phyloP scores from a whole-genome alignment of 2,888 invertebrate species.

The Sarcophaga carnaria region DNA sequence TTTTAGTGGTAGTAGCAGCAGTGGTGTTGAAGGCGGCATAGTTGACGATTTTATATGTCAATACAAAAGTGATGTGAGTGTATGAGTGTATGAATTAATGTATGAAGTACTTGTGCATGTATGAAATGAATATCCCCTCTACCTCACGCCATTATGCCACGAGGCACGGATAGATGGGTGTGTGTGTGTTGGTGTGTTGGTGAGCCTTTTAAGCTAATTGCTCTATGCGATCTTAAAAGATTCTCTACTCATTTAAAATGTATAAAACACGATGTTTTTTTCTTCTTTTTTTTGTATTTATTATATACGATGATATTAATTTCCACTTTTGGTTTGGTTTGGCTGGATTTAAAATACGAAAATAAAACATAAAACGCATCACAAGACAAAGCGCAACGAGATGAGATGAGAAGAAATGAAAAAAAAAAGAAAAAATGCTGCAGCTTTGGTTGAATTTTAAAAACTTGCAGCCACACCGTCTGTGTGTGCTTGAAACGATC shows the following conservation, averaged over 20 bases:
- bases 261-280: slow-evolving; percentile 56
- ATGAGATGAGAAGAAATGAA: neutral
- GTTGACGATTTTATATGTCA: slow-evolving; percentile 40
- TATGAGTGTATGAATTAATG: slow-evolving; percentile 32
- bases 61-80: slow-evolving; percentile 12
- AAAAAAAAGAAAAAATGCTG: neutral
- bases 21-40: slow-evolving; percentile 12
- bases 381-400: neutral
- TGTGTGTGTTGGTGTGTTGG: neutral
- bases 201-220: slow-evolving; percentile 63
- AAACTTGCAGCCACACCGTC: slow-evolving; percentile 62
- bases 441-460: slow-evolving; percentile 36
- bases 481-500: slow-evolving; percentile 25
- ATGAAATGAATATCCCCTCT: neutral
- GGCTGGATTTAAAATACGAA: slow-evolving; percentile 56
- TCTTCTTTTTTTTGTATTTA: neutral
- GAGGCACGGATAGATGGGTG: neutral
- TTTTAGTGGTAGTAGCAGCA: neutral
- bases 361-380: neutral
- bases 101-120: neutral
- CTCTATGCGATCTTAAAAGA: slow-evolving; percentile 49
- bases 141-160: no score
- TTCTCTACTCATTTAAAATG: slow-evolving; percentile 34
- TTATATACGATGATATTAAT: neutral
- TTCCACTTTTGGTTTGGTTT: slow-evolving; percentile 59